These are phyloP conservation scores for Bursaphelenchus okinawaensis DNA, from an alignment of 2,888 invertebrate genomes.

Conservation along the genomic window DNA sequence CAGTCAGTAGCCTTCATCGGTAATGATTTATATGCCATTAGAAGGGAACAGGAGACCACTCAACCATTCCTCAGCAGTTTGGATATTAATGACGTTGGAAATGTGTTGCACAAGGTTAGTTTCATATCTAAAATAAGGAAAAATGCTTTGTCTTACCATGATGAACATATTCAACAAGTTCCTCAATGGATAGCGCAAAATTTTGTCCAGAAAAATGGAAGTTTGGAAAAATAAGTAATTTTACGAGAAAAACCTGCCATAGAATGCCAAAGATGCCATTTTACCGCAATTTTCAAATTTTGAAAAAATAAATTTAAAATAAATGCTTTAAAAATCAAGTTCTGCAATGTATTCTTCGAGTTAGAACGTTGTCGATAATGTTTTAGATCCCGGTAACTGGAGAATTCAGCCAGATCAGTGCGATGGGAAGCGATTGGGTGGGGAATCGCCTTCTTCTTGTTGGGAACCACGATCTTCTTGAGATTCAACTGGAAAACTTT, in stretches of 20 bases:
- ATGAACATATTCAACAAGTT: no score
- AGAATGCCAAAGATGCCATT: no score
- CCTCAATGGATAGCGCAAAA: no score
- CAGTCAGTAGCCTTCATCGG: slow-evolving; percentile 52
- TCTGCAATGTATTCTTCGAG: no score
- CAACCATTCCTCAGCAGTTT: slow-evolving; percentile 50
- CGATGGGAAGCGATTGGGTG: slow-evolving; percentile 56
- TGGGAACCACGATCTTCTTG: slow-evolving; percentile 34
- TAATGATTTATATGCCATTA: slow-evolving; percentile 49
- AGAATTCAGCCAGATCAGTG: slow-evolving; percentile 40
- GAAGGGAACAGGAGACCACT: slow-evolving; percentile 47
- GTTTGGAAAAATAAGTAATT: no score
- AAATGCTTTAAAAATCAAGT: no score
- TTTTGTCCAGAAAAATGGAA: no score
- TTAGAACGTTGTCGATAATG: background rate
- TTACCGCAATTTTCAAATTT: no score
- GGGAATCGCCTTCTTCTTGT: slow-evolving; percentile 52
- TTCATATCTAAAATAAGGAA: no score
- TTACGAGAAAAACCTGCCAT: no score
- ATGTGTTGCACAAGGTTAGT: slow-evolving; percentile 34
- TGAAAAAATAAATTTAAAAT: no score
- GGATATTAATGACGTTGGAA: slow-evolving; percentile 38
- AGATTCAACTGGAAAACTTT: slow-evolving; percentile 49
- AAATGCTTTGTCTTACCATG: no score
- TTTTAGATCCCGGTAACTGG: slow-evolving; percentile 20